Evolutionary conservation across 23 tunicate genomes (phyloP).

Genomic region (Botrylloides violaceus): DNA sequence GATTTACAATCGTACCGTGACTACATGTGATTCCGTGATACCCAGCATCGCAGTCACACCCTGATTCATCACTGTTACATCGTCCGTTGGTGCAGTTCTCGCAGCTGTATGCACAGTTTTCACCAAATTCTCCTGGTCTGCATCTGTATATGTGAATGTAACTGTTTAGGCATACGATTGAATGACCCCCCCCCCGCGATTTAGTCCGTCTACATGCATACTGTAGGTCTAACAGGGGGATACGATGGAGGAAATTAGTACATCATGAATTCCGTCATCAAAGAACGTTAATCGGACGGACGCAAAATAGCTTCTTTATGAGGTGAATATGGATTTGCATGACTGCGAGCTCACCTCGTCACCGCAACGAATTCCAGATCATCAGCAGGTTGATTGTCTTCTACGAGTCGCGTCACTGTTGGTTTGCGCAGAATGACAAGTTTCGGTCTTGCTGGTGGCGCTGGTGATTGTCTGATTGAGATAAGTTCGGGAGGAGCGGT

Average conservation of each 20-base stretch:
- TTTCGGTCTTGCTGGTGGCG: not conserved
- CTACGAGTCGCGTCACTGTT: not conserved
- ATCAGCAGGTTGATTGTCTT: not conserved
- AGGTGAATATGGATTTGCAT: too few relatives aligned
- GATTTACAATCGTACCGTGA: too few relatives aligned
- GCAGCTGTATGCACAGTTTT: slow-evolving; percentile 49
- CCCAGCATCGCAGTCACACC: slow-evolving; percentile 70
- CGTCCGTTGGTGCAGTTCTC: slow-evolving; percentile 59
- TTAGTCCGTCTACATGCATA: too few relatives aligned
- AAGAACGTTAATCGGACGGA: too few relatives aligned
- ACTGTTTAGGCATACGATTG: not conserved
- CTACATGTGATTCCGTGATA: slow-evolving; percentile 47
- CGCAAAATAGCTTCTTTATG: too few relatives aligned
- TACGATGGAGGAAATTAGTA: too few relatives aligned
- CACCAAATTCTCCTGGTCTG: slow-evolving; percentile 68
- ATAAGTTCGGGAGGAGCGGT: not conserved
- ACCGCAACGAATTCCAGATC: not conserved
- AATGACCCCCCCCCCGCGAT: not conserved
- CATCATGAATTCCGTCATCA: too few relatives aligned
- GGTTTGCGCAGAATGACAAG: not conserved
- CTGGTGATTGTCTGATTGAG: not conserved
- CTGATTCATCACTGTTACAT: slow-evolving; percentile 49
- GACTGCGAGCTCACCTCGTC: not conserved
- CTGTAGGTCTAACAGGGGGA: too few relatives aligned
- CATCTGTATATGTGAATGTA: slow-evolving; percentile 60